phyloP scores from a whole-genome alignment of 2,113 vertebrate species.

The Peromyscus californicus region DNA sequence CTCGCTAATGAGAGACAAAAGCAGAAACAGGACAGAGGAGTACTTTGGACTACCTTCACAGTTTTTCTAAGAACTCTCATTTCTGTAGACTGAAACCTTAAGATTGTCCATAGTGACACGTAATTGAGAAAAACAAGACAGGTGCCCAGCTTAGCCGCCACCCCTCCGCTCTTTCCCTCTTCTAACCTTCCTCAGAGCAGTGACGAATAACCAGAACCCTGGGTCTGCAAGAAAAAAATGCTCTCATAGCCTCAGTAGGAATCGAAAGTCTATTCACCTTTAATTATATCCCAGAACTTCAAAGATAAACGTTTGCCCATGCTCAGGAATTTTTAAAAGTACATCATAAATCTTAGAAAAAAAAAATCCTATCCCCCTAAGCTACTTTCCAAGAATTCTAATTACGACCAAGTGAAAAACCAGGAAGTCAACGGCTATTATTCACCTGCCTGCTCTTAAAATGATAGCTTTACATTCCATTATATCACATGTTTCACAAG shows the following conservation, averaged over 20 bases:
- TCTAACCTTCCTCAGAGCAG: background rate
- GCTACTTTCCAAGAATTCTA: constrained; percentile 63
- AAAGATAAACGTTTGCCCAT: constrained; percentile 78
- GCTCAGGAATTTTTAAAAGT: constrained; percentile 67
- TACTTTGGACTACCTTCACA: background rate
- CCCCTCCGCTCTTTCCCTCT: background rate
- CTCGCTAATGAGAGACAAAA: background rate
- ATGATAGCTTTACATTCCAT: constrained; percentile 60
- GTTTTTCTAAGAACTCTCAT: background rate
- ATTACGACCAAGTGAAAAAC: constrained; percentile 58
- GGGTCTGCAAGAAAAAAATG: constrained; percentile 13
- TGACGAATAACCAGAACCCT: background rate
- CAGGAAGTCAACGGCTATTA: constrained; percentile 63
- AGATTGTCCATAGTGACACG: background rate
- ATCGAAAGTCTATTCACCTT: constrained; percentile 59
- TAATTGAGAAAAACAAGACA: background rate
- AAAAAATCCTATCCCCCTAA: constrained; percentile 51
- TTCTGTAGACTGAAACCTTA: background rate
- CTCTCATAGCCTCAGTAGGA: background rate
- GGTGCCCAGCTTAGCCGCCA: background rate
- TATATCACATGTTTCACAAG: constrained; percentile 56
- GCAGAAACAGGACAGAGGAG: background rate
- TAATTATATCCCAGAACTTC: constrained; percentile 75
- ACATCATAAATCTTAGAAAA: constrained; percentile 71
- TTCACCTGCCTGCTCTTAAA: constrained; percentile 68